phyloP scores from a whole-genome alignment of 2,888 invertebrate genomes.

The Bellardia pandia region DNA sequence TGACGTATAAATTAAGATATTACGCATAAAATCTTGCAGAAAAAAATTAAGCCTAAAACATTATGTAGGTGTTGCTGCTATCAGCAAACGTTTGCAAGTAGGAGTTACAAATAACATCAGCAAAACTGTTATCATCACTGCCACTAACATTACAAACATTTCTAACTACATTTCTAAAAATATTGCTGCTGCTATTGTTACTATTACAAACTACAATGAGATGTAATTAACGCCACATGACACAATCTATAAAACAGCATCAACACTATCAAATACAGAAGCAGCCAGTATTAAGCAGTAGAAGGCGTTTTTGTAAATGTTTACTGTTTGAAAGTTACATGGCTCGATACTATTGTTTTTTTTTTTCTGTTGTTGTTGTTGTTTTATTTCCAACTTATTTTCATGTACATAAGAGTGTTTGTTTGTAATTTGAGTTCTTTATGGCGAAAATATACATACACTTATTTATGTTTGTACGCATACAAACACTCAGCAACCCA shows the following conservation, averaged over 20 bases:
- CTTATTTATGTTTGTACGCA: background rate
- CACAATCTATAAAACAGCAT: slow-evolving; percentile 57
- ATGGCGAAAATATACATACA: slow-evolving; percentile 9
- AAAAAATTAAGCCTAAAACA: background rate
- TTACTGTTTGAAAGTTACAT: slow-evolving; percentile 37
- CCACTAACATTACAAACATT: slow-evolving; percentile 15
- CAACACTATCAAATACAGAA: slow-evolving; percentile 56
- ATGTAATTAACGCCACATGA: slow-evolving; percentile 68
- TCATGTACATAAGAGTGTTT: slow-evolving; percentile 42
- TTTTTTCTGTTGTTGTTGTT: background rate
- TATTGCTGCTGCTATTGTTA: background rate
- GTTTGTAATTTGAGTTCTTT: slow-evolving; percentile 30
- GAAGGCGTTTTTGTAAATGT: slow-evolving; percentile 53
- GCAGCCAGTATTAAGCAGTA: slow-evolving; percentile 27
- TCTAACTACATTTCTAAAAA: background rate
- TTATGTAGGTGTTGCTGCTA: slow-evolving; percentile 30
- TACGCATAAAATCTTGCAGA: background rate
- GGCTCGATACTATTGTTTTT: slow-evolving; percentile 8
- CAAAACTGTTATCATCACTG: slow-evolving; percentile 15
- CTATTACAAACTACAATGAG: slow-evolving; percentile 38
- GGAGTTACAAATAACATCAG: slow-evolving; percentile 4
- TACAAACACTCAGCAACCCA: background rate
- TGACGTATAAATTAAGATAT: slow-evolving; percentile 28
- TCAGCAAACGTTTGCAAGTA: background rate
- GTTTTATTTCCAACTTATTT: background rate